Evolutionary conservation across 2,888 invertebrate species (phyloP), one percentile per base, ranked within the genome.

Genomic region (Scaptomyza caliginosa): DNA sequence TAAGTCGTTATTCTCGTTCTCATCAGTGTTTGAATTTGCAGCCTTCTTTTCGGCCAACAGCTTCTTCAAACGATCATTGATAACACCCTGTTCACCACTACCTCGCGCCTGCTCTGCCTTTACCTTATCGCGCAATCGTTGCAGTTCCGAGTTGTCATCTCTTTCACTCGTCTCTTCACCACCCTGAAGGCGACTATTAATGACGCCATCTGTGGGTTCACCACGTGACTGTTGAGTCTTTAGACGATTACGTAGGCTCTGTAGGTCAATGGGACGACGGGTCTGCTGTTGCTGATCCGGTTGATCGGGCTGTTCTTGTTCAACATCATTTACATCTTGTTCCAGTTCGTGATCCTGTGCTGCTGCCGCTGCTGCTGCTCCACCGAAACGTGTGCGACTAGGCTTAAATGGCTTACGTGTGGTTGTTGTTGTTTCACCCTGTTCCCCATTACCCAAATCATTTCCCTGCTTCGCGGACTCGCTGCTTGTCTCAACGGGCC

Each of bases 31-130:
- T 3, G 30, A n/a, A 32, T 49, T 40, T 11, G 39, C 17, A 1
- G 19, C 32, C n/a, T 24, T 54, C 50, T 74, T 85, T 39, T 79
- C 84, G 3, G 72, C 62, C 13, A 88, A 59, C 3, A 89, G 36
- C 30, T 89, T 80, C 38, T 86, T 88, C 1, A 89, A 67, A n/a
- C 81, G 85, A 0, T 74, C 69, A 21, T 63, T 88, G 10, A 83
- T 71, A 5, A 85, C 81, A 3, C 77, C 80, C 24, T 83, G 67
- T 2, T 88, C 78, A 2, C 70, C 69, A 1, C 73, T 73, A 2
- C 75, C 67, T 1, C 76, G 67, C 1, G 74, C 72, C 23, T 88
- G 77, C 16, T 82, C 78, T 0, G 60, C 71, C 56, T 82, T 86
- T 0, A 88, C 75, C 36, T 86, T 87, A 6, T 86, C 71, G n/a